Percentiles rank a stretch among this genome's conserved stretches.
Evolutionary conservation across 2,113 vertebrate genomes (phyloP).

Genomic region (Poicephalus meyeri): DNA sequence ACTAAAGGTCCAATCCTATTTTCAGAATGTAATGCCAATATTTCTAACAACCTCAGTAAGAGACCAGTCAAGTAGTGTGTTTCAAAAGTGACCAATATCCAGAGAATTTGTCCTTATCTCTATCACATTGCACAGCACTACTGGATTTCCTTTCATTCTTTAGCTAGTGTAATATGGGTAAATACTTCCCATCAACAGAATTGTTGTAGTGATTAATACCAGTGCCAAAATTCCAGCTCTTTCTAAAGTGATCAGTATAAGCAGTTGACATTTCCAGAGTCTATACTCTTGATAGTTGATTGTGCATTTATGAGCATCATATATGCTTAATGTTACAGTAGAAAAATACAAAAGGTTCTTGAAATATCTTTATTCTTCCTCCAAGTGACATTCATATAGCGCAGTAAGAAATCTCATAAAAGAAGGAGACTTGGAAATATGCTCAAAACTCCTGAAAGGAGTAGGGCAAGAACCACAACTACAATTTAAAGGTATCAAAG

Average conservation of each 20-base stretch:
- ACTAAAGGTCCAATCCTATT: background rate
- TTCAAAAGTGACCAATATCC: background rate
- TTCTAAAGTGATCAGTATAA: conserved; percentile 26
- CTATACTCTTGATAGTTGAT: background rate
- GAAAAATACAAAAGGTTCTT: conserved; percentile 12
- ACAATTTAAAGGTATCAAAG: background rate
- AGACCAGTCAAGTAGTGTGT: background rate
- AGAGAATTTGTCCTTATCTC: background rate
- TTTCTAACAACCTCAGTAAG: background rate
- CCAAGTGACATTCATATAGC: background rate
- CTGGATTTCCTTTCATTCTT: background rate
- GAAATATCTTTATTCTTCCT: background rate
- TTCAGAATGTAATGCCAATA: background rate
- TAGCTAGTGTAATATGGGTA: background rate
- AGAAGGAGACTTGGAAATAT: background rate
- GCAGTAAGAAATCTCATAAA: background rate
- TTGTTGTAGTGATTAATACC: background rate
- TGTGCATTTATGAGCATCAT: conserved; percentile 30
- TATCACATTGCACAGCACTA: background rate
- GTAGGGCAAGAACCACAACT: background rate
- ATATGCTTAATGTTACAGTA: conserved; percentile 8
- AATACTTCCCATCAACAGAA: conserved; percentile 12
- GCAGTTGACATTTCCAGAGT: background rate
- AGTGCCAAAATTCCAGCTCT: background rate
- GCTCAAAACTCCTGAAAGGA: background rate